Conservation (phyloP, 2,113 vertebrate species). For the Orthonyx spaldingii region DNA sequence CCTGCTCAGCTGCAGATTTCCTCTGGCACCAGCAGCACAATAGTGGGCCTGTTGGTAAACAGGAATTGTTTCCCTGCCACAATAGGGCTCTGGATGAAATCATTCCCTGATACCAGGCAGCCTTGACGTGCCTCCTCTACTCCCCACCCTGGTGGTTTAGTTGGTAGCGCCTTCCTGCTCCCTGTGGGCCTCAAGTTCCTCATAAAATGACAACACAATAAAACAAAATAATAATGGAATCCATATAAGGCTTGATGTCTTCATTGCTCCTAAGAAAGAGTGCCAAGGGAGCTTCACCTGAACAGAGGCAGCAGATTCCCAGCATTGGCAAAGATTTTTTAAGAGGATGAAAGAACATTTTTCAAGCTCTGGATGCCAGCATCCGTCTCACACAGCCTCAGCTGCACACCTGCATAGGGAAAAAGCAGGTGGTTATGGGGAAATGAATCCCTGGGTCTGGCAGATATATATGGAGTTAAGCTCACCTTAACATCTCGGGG, state of each 20-base stretch:
- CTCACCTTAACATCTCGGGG: not conserved
- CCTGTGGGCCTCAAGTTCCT: not conserved
- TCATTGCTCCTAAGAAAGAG: not conserved
- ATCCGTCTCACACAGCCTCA: not conserved
- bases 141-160: not conserved
- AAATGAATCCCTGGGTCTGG: not conserved
- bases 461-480: not conserved
- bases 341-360: not conserved
- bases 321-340: not conserved
- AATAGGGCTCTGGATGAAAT: not conserved
- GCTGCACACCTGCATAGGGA: not conserved
- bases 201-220: not conserved
- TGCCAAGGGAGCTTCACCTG: not conserved
- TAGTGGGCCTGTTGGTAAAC: not conserved
- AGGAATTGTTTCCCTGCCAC: not conserved
- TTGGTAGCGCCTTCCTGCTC: not conserved
- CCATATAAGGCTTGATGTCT: slow-evolving; percentile 10
- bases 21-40: slow-evolving; percentile 13
- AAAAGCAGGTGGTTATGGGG: not conserved
- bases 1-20: not conserved
- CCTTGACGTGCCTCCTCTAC: not conserved
- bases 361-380: not conserved
- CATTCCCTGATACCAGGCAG: not conserved
- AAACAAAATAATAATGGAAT: slow-evolving; percentile 27
- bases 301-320: not conserved